Percentiles rank a stretch among this genome's conserved stretches.
Conservation (phyloP, 1,140 invertebrate species). For the Idris sp. region DNA sequence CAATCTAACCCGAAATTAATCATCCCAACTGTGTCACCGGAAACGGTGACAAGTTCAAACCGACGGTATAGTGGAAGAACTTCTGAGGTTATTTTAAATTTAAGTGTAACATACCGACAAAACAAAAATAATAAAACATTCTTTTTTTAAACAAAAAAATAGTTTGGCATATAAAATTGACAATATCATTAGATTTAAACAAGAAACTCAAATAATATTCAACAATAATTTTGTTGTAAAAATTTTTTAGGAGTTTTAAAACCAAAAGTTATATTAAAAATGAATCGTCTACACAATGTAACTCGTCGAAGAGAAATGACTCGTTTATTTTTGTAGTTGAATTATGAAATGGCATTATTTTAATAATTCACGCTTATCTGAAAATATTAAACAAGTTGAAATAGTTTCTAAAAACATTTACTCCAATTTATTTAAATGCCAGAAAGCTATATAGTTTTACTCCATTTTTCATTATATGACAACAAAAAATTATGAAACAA, state of each 20-base stretch:
- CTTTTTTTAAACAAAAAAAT: too few relatives aligned
- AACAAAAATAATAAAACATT: too few relatives aligned
- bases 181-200: too few relatives aligned
- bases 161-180: too few relatives aligned
- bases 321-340: constrained; percentile 21
- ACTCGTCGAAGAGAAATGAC: neutral
- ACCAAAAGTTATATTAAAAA: constrained; percentile 8
- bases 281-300: constrained; percentile 3
- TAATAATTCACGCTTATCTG: constrained; percentile 8
- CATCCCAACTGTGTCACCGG: constrained; percentile 37
- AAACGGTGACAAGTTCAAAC: constrained; percentile 13
- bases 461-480: too few relatives aligned
- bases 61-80: neutral
- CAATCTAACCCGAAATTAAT: constrained; percentile 48
- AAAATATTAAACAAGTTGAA: constrained; percentile 2
- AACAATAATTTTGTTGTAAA: too few relatives aligned
- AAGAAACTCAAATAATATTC: too few relatives aligned
- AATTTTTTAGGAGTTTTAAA: constrained; percentile 1
- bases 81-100: too few relatives aligned
- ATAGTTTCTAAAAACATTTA: constrained; percentile 13
- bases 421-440: too few relatives aligned
- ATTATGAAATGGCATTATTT: constrained; percentile 21
- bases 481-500: too few relatives aligned
- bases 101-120: too few relatives aligned
- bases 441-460: too few relatives aligned